Conservation (phyloP, 2,113 vertebrate species). For the Sakesphorus luctuosus region DNA sequence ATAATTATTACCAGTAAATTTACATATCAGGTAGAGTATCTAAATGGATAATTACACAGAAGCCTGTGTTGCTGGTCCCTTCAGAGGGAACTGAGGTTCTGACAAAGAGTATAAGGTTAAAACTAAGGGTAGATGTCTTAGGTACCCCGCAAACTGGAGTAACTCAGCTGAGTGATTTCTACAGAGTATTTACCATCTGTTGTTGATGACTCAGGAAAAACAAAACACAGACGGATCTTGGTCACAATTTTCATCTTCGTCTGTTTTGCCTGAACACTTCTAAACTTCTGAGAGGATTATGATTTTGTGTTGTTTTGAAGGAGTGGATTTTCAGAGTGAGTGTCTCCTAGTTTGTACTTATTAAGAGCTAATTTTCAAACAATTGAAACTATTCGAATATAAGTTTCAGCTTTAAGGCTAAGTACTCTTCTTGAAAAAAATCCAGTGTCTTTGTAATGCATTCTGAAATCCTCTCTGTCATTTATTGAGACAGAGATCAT, state of each 20-base stretch:
- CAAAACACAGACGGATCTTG: background rate
- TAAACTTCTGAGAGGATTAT: background rate
- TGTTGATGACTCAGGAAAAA: background rate
- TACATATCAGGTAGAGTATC: background rate
- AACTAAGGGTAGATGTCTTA: background rate
- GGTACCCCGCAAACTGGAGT: background rate
- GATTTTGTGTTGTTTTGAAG: background rate
- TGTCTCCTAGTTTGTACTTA: background rate
- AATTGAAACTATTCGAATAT: background rate
- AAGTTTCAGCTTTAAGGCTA: background rate
- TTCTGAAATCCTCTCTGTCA: background rate
- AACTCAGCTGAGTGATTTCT: constrained; percentile 3
- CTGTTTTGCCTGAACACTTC: background rate
- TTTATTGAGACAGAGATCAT: background rate
- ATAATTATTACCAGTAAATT: background rate
- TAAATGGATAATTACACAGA: background rate
- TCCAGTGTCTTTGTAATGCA: background rate
- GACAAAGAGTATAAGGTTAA: background rate
- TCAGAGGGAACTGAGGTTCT: background rate
- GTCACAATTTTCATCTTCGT: background rate
- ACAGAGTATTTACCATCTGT: background rate
- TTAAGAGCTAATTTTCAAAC: background rate
- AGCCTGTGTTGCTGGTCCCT: background rate
- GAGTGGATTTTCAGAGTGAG: background rate
- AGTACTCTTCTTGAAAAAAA: background rate